Base-by-base conservation (phyloP, 2,888 invertebrate genomes). In the Mesoligia furuncula region DNA sequence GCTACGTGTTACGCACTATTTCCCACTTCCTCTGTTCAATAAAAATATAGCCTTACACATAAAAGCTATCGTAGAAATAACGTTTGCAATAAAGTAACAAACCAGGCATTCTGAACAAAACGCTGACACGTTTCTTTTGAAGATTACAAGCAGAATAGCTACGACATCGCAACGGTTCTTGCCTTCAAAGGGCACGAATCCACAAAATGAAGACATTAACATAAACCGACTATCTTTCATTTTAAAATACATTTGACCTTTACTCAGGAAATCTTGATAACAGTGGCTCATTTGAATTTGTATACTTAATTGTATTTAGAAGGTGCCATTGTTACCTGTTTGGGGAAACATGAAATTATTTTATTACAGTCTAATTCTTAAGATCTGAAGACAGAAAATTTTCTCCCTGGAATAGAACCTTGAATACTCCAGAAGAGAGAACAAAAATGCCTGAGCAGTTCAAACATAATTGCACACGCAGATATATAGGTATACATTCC, bases 161-260 rank as follows among this genome's bases (percentile, higher is more conserved):
- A 73, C 68, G 51, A 61, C 61, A 75, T 69, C 78, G 79, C 76
- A 75, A 59, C 73, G 67, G 13, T 80, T 80, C 54, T 75, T 57
- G 57, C 59, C 64, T 67, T 54, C 31, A 78, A 89, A 86, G 65
- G 85, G 65, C 80, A 75, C 62, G 69, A 76, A 78, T 80, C 57
- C 74, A 70, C 82, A 85, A 80, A 88, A 84, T 81, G 59, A 78
- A 83, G 75, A 66, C 73, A 87, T 89, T 88, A 67, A 73, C 86
- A 89, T 88, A 87, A 89, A 86, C 86, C 75, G 72, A 81, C 81
- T 84, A 87, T 88, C 82, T 88, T 73, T 81, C 82, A 85, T 85
- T 88, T 89, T 84, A 85, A 87, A 87, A 87, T 83, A 84, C 82
- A 82, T 79, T 85, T 88, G 84, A 88, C 80, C 80, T 87, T 88